Evolutionary conservation across 2,113 vertebrate species (phyloP).

Genomic region (Alectura lathami): DNA sequence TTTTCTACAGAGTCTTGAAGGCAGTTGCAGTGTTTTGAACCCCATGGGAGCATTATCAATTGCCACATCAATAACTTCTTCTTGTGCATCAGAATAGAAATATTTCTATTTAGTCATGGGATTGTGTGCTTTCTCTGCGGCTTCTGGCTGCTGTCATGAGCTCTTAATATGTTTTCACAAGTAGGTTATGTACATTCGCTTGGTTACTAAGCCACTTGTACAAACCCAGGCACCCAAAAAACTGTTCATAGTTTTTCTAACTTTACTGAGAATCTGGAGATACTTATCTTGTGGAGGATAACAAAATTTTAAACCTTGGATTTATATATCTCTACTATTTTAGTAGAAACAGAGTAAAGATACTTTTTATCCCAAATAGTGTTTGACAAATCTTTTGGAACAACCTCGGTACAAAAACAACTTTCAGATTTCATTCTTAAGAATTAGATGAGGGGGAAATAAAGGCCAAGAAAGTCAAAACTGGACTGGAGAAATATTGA

Average conservation of each 20-base stretch:
- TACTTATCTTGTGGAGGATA: not conserved
- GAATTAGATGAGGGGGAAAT: not conserved
- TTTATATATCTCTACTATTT: not conserved
- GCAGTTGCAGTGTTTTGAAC: not conserved
- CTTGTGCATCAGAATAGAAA: not conserved
- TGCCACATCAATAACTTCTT: not conserved
- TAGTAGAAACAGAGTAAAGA: not conserved
- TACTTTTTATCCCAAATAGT: not conserved
- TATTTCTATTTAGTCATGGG: not conserved
- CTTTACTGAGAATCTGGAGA: not conserved
- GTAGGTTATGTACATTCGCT: not conserved
- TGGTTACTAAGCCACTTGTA: not conserved
- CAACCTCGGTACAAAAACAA: not conserved
- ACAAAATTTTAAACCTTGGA: not conserved
- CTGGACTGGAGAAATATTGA: not conserved
- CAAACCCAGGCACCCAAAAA: not conserved
- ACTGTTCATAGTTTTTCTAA: not conserved
- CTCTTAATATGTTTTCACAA: not conserved
- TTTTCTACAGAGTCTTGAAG: not conserved
- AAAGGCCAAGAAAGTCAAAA: not conserved
- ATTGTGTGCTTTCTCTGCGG: not conserved
- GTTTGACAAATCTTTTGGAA: not conserved
- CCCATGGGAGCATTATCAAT: not conserved
- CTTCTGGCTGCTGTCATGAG: not conserved
- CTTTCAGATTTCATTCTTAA: not conserved